Percentiles rank a stretch among this genome's conserved stretches.
These are phyloP conservation scores for Aleadryas rufinucha DNA, from an alignment of 2,113 vertebrate species.

Conservation along the genomic window DNA sequence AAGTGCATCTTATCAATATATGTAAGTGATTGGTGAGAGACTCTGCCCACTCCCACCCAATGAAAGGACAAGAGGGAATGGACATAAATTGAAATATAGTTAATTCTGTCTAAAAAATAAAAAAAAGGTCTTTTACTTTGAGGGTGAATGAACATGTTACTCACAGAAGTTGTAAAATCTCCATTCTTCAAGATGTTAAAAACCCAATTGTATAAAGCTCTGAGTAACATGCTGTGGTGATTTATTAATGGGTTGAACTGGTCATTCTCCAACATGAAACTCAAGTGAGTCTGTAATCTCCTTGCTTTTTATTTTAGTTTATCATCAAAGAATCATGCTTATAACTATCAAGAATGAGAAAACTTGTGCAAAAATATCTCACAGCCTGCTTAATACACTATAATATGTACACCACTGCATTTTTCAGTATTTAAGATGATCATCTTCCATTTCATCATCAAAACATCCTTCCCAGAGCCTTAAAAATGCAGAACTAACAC, in stretches of 20 bases:
- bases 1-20: background rate
- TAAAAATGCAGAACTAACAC: background rate
- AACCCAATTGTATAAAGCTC: background rate
- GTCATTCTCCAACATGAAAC: background rate
- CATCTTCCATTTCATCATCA: background rate
- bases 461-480: background rate
- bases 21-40: background rate
- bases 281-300: background rate
- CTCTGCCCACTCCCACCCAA: background rate
- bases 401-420: background rate
- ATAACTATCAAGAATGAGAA: background rate
- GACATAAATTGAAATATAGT: background rate
- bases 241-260: background rate
- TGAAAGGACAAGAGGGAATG: background rate
- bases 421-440: background rate
- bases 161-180: background rate
- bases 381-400: background rate
- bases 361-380: background rate
- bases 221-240: background rate
- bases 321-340: background rate
- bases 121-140: background rate
- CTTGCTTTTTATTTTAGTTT: background rate
- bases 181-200: background rate
- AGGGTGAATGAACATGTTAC: background rate
- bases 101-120: background rate